Conservation (phyloP, 2,113 vertebrate genomes). For the Macrotus californicus region DNA sequence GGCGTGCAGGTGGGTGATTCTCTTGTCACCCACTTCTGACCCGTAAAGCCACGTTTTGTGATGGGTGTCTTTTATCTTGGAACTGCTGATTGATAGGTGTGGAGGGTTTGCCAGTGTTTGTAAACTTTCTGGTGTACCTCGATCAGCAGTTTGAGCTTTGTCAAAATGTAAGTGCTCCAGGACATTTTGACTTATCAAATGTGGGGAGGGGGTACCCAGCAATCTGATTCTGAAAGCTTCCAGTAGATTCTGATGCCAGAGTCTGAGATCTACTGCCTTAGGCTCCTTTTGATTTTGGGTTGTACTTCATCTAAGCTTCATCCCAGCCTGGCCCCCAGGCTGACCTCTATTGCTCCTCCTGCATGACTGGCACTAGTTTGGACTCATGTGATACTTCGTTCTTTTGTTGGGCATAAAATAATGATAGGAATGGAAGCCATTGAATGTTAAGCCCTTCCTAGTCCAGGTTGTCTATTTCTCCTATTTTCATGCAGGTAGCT, state of each 20-base stretch:
- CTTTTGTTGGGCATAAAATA: slow-evolving; percentile 11
- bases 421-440: neutral
- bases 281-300: neutral
- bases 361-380: neutral
- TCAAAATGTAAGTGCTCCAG: neutral
- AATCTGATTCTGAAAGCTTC: neutral
- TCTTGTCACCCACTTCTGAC: slow-evolving; percentile 23
- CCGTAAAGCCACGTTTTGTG: neutral
- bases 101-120: slow-evolving; percentile 31
- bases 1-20: neutral
- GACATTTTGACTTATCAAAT: neutral
- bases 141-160: slow-evolving; percentile 31
- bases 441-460: neutral
- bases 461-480: neutral
- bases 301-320: slow-evolving; percentile 2
- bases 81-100: neutral
- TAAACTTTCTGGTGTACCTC: slow-evolving; percentile 27
- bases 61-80: slow-evolving; percentile 38
- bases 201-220: neutral
- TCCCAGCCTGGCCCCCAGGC: neutral
- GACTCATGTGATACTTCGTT: neutral
- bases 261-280: neutral
- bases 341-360: neutral
- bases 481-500: slow-evolving; percentile 19
- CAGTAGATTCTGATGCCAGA: neutral